These are phyloP conservation scores for Gari tellinella DNA, from an alignment of 2,888 invertebrate genomes.

Conservation along the genomic window DNA sequence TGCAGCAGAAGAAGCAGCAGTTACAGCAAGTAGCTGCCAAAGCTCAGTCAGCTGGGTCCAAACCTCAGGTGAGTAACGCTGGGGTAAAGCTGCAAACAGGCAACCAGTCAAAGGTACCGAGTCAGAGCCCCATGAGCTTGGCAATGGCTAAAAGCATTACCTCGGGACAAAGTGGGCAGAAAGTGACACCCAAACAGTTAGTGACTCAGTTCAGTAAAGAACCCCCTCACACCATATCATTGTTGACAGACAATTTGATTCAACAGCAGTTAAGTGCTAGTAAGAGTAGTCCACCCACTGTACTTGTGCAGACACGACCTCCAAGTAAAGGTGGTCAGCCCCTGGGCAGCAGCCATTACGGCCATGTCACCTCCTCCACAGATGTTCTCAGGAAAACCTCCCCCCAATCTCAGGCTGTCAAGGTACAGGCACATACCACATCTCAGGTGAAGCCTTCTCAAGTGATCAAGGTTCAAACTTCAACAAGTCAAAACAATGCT, in stretches of 20 bases:
- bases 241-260: constrained; percentile 42
- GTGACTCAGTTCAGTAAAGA: constrained; percentile 22
- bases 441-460: constrained; percentile 36
- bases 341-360: constrained; percentile 7
- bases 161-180: not conserved
- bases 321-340: constrained; percentile 13
- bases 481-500: constrained; percentile 11
- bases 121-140: constrained; percentile 49
- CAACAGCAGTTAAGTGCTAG: constrained; percentile 41
- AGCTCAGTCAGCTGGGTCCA: not conserved
- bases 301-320: not conserved
- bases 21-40: constrained; percentile 16
- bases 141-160: constrained; percentile 36
- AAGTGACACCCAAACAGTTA: constrained; percentile 29
- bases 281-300: not conserved
- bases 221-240: constrained; percentile 16
- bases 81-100: not conserved
- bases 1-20: constrained; percentile 4
- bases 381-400: constrained; percentile 57
- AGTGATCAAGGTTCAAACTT: constrained; percentile 8
- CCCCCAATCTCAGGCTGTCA: constrained; percentile 32
- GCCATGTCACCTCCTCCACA: constrained; percentile 11
- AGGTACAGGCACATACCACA: not conserved
- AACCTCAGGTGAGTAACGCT: not conserved
- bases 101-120: constrained; percentile 14